Base-by-base conservation (phyloP, 2,888 invertebrate genomes). In the Oxyscelio sp. region DNA sequence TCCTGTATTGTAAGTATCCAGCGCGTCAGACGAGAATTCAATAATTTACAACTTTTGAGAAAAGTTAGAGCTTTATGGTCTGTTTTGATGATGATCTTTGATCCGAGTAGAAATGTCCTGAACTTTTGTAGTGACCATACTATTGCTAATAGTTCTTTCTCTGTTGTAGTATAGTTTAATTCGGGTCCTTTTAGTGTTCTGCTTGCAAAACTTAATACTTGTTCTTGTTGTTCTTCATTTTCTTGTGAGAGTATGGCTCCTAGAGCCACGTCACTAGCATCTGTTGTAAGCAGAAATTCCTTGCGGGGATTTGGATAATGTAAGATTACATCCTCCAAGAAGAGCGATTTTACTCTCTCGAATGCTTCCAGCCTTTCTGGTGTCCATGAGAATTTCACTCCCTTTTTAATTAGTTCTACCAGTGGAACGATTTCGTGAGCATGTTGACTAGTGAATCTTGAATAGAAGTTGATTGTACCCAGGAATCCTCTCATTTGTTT, bases 31-130 rank as follows among this genome's bases (percentile, higher is more conserved):
- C 91, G 61, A 2, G 85, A 77, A 31, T 75, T 87, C 5, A 87
- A 48, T 3, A 92, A 56, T 34, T 87, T 82, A 59, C 92, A 91
- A 0, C 58, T 81, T 17, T 74, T 70, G n/a, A 92, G 19, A 61
- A 91, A 92, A 0, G 83, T 86, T 1, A 92, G 40, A 1, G 89
- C 85, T 34, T 88, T 87, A 63, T 91, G 90, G 50, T 92, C 91
- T 0, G 89, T 90, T 13, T 81, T 56, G 2, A 91, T 83, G 0
- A 80, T 78, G 0, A 91, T 66, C n/a, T 73, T 15, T 0, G 71
- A 58, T 0, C 90, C 90, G 9, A 86, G 17, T 13, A 77, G 0
- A 24, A 27, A 27, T 5, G 27, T 27, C 27, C 27, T 27, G 27
- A 27, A 27, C 27, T 27, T 27, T 6, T 27, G 34, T 9, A 73